These are phyloP conservation scores for Onychostruthus taczanowskii DNA, from an alignment of 2,113 vertebrate species.

Conservation along the genomic window DNA sequence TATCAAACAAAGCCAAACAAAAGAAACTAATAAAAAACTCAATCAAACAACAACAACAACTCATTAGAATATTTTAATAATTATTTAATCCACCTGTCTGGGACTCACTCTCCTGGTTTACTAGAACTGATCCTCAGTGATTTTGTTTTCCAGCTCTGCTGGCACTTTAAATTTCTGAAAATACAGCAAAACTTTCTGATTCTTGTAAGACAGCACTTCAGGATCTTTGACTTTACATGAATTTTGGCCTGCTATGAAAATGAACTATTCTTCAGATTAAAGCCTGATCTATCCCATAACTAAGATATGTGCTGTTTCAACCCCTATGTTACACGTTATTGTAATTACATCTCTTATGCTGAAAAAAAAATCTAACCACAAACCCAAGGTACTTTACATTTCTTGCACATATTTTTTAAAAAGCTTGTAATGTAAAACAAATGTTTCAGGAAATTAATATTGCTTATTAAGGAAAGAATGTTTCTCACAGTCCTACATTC, in stretches of 20 bases:
- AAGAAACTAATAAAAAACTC: neutral
- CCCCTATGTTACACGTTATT: neutral
- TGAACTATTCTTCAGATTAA: neutral
- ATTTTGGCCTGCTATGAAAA: neutral
- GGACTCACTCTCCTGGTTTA: neutral
- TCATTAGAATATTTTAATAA: neutral
- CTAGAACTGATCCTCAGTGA: neutral
- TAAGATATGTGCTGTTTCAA: neutral
- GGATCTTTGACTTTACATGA: neutral
- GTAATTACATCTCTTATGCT: neutral
- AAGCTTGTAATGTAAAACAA: neutral
- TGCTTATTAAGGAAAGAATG: neutral
- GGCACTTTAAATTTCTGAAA: neutral
- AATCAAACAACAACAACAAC: neutral
- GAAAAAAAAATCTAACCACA: rapidly evolving
- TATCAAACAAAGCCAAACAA: neutral
- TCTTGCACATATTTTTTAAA: neutral
- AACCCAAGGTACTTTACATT: neutral
- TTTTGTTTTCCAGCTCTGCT: neutral
- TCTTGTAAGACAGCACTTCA: neutral
- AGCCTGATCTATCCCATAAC: neutral
- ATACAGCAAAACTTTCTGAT: neutral
- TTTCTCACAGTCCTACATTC: constrained; percentile 62
- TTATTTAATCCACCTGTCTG: neutral
- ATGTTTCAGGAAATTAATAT: neutral